Conservation (phyloP, 2,888 invertebrate genomes). For the Drosophila fulvimacula region DNA sequence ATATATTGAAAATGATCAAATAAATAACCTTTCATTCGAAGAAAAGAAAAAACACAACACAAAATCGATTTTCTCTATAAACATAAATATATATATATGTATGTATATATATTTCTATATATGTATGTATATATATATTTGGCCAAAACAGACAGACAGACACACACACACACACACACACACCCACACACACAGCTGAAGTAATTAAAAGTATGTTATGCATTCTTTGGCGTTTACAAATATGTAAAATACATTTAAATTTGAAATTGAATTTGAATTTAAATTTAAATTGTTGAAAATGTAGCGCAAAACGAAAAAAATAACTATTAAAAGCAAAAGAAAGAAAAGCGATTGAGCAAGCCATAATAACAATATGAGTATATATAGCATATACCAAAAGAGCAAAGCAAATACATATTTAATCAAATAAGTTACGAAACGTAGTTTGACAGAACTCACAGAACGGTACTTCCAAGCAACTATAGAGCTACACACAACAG, state of each 20-base stretch:
- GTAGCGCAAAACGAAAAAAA: constrained; percentile 56
- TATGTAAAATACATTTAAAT: constrained; percentile 66
- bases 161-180: constrained; percentile 20
- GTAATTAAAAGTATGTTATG: constrained; percentile 54
- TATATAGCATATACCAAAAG: constrained; percentile 27
- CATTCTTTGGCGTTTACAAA: constrained; percentile 68
- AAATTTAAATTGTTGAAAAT: constrained; percentile 74
- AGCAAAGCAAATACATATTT: constrained; percentile 45
- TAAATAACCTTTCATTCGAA: constrained; percentile 71
- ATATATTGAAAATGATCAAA: constrained; percentile 55
- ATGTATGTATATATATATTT: constrained; percentile 3
- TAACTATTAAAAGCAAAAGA: not conserved
- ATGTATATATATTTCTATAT: not conserved
- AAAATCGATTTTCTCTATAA: constrained; percentile 54
- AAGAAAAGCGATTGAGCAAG: constrained; percentile 24
- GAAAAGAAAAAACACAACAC: constrained; percentile 46
- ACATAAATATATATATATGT: not conserved
- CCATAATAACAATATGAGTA: constrained; percentile 36
- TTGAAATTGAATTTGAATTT: constrained; percentile 52
- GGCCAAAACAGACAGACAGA: constrained; percentile 12
- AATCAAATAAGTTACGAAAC: constrained; percentile 68
- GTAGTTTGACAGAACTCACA: constrained; percentile 36
- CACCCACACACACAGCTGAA: constrained; percentile 24
- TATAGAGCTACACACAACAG: constrained; percentile 65
- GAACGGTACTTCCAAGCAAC: constrained; percentile 77